phyloP scores from a whole-genome alignment of 2,888 invertebrate species.

The Tyria jacobaeae region DNA sequence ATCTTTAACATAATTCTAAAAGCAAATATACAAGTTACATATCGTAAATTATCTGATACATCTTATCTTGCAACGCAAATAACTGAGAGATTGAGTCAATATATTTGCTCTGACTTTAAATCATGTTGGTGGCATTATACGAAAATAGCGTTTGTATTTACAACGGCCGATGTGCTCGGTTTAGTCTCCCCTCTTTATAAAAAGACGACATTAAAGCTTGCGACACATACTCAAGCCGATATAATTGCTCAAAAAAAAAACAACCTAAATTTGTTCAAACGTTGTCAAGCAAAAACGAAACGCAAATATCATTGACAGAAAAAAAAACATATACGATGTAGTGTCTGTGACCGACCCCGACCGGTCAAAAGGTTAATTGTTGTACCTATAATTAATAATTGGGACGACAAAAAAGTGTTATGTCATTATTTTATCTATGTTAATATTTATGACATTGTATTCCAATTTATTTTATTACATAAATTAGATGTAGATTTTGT shows the following conservation, averaged over 20 bases:
- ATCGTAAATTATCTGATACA: constrained; percentile 10
- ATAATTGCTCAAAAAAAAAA: constrained; percentile 37
- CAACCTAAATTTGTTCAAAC: constrained; percentile 34
- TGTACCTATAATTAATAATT: not conserved
- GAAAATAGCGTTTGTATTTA: constrained; percentile 19
- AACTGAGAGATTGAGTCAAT: constrained; percentile 18
- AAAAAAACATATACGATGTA: constrained; percentile 16
- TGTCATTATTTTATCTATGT: constrained; percentile 4
- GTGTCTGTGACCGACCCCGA: constrained; percentile 35
- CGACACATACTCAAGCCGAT: constrained; percentile 29
- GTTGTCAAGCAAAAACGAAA: constrained; percentile 31
- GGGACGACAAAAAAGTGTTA: not conserved
- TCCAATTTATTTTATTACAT: too few species aligned
- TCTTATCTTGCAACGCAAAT: constrained; percentile 17
- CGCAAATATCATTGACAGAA: constrained; percentile 27
- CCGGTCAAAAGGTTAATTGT: constrained; percentile 33
- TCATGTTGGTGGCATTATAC: constrained; percentile 18
- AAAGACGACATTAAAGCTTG: constrained; percentile 24
- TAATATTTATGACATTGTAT: not conserved
- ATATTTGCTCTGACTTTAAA: constrained; percentile 18
- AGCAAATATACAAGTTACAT: constrained; percentile 5
- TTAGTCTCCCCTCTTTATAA: constrained; percentile 20
- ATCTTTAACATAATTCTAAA: not conserved
- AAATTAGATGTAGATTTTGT: not conserved
- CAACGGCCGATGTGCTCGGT: constrained; percentile 12